These are phyloP conservation scores for Laticauda laticaudata DNA, from an alignment of 2,113 vertebrate species.

Conservation along the genomic window DNA sequence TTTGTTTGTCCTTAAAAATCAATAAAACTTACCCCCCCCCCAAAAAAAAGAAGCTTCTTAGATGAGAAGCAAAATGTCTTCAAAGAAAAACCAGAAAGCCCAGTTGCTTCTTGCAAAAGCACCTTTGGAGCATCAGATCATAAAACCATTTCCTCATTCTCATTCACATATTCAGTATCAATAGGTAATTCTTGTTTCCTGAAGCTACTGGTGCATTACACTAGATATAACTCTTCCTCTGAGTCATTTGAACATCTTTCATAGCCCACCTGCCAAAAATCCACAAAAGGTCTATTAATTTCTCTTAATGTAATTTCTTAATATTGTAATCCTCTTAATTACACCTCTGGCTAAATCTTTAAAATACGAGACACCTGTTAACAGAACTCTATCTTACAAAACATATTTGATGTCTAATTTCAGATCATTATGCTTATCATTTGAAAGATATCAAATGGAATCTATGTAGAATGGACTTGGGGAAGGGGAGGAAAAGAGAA, in stretches of 20 bases:
- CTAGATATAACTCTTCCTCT: neutral
- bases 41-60: no score
- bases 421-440: neutral
- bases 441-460: neutral
- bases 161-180: conserved; percentile 4
- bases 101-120: no score
- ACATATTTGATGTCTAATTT: neutral
- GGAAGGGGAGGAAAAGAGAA: neutral
- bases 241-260: neutral
- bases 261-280: neutral
- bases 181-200: neutral
- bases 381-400: neutral
- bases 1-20: no score
- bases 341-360: neutral
- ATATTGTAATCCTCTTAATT: neutral
- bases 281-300: neutral
- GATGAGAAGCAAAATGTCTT: no score
- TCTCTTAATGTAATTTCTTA: neutral
- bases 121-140: neutral
- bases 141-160: neutral
- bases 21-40: no score
- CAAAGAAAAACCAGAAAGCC: no score
- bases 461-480: neutral
- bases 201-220: neutral
- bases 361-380: neutral